A percentile compares a stretch with the other conserved stretches of the same genome.
Conservation (phyloP, 2,113 vertebrate genomes). For the Scomber colias region DNA sequence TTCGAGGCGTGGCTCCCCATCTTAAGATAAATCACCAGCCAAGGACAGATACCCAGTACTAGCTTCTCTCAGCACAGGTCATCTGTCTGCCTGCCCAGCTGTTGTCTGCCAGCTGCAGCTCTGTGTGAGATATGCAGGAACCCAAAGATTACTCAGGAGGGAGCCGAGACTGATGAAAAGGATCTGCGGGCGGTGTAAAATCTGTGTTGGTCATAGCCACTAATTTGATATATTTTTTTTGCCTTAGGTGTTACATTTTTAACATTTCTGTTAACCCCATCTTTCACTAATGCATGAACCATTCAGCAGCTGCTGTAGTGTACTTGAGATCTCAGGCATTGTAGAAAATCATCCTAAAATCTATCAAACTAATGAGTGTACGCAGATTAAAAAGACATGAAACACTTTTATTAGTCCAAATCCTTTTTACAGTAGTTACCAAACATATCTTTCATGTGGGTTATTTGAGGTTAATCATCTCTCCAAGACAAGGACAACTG, state of each 20-base stretch:
- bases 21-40: constrained; percentile 59
- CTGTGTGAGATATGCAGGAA: constrained; percentile 29
- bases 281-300: constrained; percentile 13
- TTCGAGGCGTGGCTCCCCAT: constrained; percentile 41
- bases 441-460: too few relatives aligned
- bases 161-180: background rate
- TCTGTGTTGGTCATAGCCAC: background rate
- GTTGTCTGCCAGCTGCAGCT: constrained; percentile 56
- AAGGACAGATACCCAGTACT: constrained; percentile 38
- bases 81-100: constrained; percentile 69
- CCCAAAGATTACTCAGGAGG: constrained; percentile 20
- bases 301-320: background rate
- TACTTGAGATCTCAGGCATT: background rate
- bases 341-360: background rate
- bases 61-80: constrained; percentile 37
- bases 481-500: background rate
- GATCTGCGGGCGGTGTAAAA: background rate
- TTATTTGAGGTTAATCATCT: background rate
- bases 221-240: constrained; percentile 18
- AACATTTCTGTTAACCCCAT: background rate
- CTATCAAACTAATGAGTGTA: background rate
- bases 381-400: background rate
- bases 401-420: background rate
- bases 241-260: background rate
- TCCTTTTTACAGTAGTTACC: too few relatives aligned